Evolutionary conservation across 2,797 vertebrate genomes (phyloP).

Genomic region (Alfaro cultratus): DNA sequence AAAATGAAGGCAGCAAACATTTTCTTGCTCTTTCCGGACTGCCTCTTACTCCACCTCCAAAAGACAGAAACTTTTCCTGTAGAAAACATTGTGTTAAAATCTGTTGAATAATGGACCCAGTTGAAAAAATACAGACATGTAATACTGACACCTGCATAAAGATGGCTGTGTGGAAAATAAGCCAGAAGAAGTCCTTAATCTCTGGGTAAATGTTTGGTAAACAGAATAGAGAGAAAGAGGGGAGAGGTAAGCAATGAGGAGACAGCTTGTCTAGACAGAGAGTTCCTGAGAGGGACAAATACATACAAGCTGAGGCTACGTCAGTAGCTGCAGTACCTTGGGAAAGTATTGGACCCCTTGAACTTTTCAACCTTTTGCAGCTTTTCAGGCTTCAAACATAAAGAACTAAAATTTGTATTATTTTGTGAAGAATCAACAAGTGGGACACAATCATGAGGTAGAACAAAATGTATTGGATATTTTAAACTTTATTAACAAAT

Average conservation of each 20-base stretch:
- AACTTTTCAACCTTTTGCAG: too few relatives aligned
- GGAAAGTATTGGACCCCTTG: too few relatives aligned
- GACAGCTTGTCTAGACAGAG: conserved; percentile 56
- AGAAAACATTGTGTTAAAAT: conserved; percentile 15
- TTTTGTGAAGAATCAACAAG: too few relatives aligned
- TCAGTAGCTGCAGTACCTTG: neutral
- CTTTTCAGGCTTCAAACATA: too few relatives aligned
- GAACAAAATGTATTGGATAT: too few relatives aligned
- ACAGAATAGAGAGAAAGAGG: conserved; percentile 14
- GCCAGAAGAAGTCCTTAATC: conserved; percentile 45
- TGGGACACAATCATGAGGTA: too few relatives aligned
- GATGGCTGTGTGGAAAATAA: conserved; percentile 35
- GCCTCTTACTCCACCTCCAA: conserved; percentile 46
- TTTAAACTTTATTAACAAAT: too few relatives aligned
- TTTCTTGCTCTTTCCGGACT: conserved; percentile 24
- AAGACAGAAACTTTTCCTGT: conserved; percentile 28
- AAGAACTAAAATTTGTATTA: too few relatives aligned
- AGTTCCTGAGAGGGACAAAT: conserved; percentile 54
- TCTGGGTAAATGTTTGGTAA: conserved; percentile 62
- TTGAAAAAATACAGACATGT: conserved; percentile 52
- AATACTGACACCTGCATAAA: conserved; percentile 50
- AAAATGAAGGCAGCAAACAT: conserved; percentile 22
- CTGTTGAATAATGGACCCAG: conserved; percentile 15
- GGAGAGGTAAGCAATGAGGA: conserved; percentile 28
- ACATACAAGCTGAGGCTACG: neutral